Conservation (phyloP, 35 echinoderm and acorn worm genomes). For the Apostichopus parvimensis region DNA sequence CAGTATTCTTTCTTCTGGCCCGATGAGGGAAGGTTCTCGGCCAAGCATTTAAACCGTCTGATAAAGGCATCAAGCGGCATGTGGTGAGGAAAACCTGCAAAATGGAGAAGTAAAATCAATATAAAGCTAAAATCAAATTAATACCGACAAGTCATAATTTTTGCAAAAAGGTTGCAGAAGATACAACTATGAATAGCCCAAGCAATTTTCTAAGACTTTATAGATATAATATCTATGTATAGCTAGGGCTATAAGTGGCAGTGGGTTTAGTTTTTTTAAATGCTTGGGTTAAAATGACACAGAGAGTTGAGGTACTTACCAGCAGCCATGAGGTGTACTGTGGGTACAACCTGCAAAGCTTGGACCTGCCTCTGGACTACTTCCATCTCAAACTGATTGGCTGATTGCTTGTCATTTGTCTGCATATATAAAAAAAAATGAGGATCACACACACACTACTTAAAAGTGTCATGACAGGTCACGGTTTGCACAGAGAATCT, state of each 20-base stretch:
- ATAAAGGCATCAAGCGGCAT: slow-evolving; percentile 58
- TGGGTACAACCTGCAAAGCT: slow-evolving; percentile 71
- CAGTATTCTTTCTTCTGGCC: slow-evolving; percentile 61
- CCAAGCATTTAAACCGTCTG: slow-evolving; percentile 60
- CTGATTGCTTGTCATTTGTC: slow-evolving; percentile 75
- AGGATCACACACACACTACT: neutral
- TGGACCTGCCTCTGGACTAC: slow-evolving; percentile 69
- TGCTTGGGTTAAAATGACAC: neutral
- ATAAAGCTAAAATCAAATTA: too few relatives aligned
- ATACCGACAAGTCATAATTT: too few relatives aligned
- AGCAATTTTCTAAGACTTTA: too few relatives aligned
- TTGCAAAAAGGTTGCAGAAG: too few relatives aligned
- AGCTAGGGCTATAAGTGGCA: neutral
- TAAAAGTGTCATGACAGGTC: too few relatives aligned
- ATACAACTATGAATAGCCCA: too few relatives aligned
- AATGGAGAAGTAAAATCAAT: neutral
- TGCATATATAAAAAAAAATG: slow-evolving; percentile 8
- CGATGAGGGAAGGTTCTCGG: neutral
- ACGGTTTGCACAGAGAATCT: too few relatives aligned
- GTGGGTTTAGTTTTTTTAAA: neutral
- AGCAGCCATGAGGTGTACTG: slow-evolving; percentile 84
- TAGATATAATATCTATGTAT: neutral
- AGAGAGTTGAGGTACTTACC: slow-evolving; percentile 46
- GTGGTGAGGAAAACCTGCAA: slow-evolving; percentile 73
- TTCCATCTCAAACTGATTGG: slow-evolving; percentile 67